Base-by-base conservation (phyloP, 2,888 invertebrate species). In the Lycocerus yunnanus region DNA sequence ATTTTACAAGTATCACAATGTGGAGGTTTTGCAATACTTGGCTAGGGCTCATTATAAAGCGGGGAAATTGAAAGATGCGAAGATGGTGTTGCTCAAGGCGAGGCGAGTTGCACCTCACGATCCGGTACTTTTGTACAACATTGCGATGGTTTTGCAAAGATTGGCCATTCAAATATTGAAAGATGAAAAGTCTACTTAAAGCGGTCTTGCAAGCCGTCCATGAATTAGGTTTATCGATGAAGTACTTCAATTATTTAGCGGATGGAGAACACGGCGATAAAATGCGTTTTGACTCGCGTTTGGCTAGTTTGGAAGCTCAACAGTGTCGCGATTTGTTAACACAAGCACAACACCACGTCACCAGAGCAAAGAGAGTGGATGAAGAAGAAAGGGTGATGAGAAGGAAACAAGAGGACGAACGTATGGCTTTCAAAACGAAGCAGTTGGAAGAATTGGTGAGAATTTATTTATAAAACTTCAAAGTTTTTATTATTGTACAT, bases 281-380 rank as follows among this genome's bases (percentile, higher is more conserved):
- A 82, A 92, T 93, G 88, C 90, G 92, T 71, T 94, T 93, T 83
- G 94, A 95, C 84, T 90, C 94, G 27, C 92, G 91, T 61, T 90
- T 95, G 72, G 97, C 97, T 1, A 93, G 91, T 14, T 89, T 92
- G n/a, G 98, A 98, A 87, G 96, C 97, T 0, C 90, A 96, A 72
- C 95, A 96, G 79, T 99, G 99, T 86, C 96, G 96, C 82, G 99
- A 99, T 91, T 89, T 99, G 83, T 89, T 99, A 73, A 96, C 96
- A 18, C 98, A 98, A 88, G 98, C 98, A 11, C 97, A 98, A 85
- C 97, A 98, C 88, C 98, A 98, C 87, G 97, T 99, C 70, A 93
- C 95, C 1, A 89, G 98, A 82, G 97, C 98, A 63, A 89, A 96
- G 69, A 91, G 95, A 81, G 93, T 97, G 71, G 98, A 98, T 86